These are phyloP conservation scores for Hetaerina titia DNA, from an alignment of 2,888 invertebrate species.

Conservation along the genomic window DNA sequence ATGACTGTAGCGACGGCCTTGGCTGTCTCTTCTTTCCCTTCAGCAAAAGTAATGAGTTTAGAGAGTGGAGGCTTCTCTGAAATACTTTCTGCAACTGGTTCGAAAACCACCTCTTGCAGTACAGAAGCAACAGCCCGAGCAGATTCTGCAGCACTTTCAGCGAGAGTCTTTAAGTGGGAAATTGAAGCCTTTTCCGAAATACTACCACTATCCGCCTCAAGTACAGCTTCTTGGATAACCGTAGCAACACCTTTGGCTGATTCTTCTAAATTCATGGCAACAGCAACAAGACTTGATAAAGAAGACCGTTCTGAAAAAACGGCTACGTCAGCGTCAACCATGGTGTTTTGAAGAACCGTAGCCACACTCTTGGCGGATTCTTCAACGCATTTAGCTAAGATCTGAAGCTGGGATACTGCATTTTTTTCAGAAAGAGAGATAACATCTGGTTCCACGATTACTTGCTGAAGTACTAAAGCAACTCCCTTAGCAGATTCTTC, in stretches of 20 bases:
- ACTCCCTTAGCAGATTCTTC: conserved; percentile 77
- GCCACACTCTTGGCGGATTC: conserved; percentile 68
- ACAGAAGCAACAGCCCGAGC: conserved; percentile 71
- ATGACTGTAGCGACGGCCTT: conserved; percentile 75
- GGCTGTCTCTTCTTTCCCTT: conserved; percentile 77
- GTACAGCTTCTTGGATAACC: conserved; percentile 70
- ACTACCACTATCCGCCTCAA: conserved; percentile 76
- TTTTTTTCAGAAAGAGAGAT: conserved; percentile 77
- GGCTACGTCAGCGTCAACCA: conserved; percentile 66
- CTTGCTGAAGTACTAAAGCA: conserved; percentile 69
- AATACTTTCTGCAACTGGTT: conserved; percentile 76
- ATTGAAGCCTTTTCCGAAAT: conserved; percentile 68
- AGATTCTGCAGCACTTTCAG: conserved; percentile 72
- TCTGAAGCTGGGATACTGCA: conserved; percentile 68
- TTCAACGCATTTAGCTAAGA: conserved; percentile 69
- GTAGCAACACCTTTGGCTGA: conserved; percentile 49
- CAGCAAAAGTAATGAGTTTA: conserved; percentile 79
- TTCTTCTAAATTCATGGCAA: conserved; percentile 50
- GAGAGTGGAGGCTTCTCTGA: conserved; percentile 82
- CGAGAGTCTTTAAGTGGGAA: conserved; percentile 70
- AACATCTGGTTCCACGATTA: conserved; percentile 54
- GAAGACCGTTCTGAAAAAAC: conserved; percentile 2
- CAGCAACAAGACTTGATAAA: not conserved
- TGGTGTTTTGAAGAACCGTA: conserved; percentile 67
- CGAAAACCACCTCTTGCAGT: conserved; percentile 63